Evolutionary conservation across 2,888 invertebrate genomes (phyloP), one percentile per base, ranked within the genome.

Genomic region (Apodemia mormo): DNA sequence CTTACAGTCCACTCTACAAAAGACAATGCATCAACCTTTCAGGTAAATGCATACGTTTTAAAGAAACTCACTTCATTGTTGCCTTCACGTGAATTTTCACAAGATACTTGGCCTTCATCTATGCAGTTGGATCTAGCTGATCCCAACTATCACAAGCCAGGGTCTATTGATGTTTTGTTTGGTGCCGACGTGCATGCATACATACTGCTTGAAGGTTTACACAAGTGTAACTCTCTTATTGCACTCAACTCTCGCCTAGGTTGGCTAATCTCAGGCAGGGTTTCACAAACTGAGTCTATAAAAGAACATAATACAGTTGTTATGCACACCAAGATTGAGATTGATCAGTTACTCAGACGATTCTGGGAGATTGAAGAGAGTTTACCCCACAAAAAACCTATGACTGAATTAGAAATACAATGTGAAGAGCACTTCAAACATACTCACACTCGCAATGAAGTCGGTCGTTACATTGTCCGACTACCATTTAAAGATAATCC

Each of bases 351-450:
- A 69, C 66, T 75, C 0, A 73, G 74, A 66, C 65, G 68, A 56
- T 76, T 78, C 49, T 76, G 76, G 76, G 76, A 78, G 37, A 74
- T 75, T 54, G 76, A 78, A 73, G 75, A 76, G 65, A 33, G 66
- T 49, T 68, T 70, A 66, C 70, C 72, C 12, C 43, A 74, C 33
- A 56, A 72, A 69, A 71, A 71, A 68, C 65, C 49, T 0, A 65
- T 75, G 65, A 69, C 74, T 30, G 37, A 72, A 6, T 61, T 73
- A 70, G 74, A 76, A 43, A 56, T n/a, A 68, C 67, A 73, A 72
- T 76, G 76, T 69, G 74, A 76, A 73, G 71, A 75, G 52, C 71
- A 74, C 45, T 78, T 64, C 40, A 72, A 75, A 65, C 40, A 45
- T 40, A 76, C 74, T 66, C 67, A 73, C 66, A 67, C 66, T 29